Evolutionary conservation across 2,797 vertebrate species (phyloP).

Genomic region (Micropoecilia bifurca): DNA sequence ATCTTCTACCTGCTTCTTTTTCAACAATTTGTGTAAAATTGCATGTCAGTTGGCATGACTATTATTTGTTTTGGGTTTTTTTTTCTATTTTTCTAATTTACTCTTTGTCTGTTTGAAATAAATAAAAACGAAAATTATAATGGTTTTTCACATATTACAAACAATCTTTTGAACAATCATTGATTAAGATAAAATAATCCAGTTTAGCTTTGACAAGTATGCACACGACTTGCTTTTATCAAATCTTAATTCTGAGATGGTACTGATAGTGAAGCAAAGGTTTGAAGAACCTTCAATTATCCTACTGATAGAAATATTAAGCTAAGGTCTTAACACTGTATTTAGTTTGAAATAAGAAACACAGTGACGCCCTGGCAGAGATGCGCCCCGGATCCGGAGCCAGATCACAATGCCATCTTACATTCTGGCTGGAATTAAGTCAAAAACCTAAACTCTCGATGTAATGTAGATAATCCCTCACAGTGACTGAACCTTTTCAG

Average conservation of each 20-base stretch:
- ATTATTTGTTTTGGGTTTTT: neutral
- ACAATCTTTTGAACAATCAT: neutral
- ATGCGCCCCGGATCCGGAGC: neutral
- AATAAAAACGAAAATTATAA: neutral
- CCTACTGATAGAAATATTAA: neutral
- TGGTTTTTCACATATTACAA: neutral
- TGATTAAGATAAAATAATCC: neutral
- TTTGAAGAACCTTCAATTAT: neutral
- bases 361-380: neutral
- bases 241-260: neutral
- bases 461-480: constrained; percentile 56
- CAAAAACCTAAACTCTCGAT: constrained; percentile 62
- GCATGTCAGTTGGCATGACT: neutral
- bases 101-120: neutral
- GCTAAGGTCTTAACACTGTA: neutral
- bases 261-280: neutral
- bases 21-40: neutral
- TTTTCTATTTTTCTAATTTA: rapidly evolving
- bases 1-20: neutral
- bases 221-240: neutral
- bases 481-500: constrained; percentile 37
- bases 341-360: neutral
- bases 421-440: constrained; percentile 66
- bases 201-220: neutral
- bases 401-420: neutral